Percentiles rank a stretch among this genome's conserved stretches.
These are phyloP conservation scores for Oostethus manadensis DNA, from an alignment of 2,113 vertebrate genomes.

Conservation along the genomic window DNA sequence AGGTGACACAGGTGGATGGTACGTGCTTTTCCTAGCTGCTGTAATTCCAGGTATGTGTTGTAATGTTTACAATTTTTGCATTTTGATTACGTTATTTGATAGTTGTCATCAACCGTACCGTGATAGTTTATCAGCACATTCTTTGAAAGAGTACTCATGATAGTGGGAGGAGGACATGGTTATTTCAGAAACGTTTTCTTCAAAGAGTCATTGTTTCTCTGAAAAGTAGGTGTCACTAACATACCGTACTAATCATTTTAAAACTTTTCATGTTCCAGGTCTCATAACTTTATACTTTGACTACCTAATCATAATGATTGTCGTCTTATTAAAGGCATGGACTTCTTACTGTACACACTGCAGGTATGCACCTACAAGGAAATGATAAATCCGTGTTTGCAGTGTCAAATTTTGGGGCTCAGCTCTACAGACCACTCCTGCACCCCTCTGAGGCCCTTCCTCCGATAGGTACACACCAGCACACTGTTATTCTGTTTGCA, in stretches of 20 bases:
- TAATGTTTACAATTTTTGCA: not conserved
- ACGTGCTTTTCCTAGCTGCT: conserved; percentile 32
- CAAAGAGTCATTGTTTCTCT: not conserved
- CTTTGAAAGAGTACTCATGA: not conserved
- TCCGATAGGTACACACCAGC: conserved; percentile 22
- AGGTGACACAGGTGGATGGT: not conserved
- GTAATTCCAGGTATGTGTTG: conserved; percentile 35
- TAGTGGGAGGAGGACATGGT: not conserved
- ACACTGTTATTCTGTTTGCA: not conserved
- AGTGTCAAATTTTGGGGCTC: not conserved
- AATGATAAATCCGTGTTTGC: not conserved
- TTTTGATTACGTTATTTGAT: too few species aligned
- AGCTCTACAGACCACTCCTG: conserved; percentile 27
- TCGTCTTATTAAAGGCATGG: not conserved
- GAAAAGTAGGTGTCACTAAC: not conserved
- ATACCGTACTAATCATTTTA: too few species aligned
- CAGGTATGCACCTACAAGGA: conserved; percentile 32
- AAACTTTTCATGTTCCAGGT: too few species aligned
- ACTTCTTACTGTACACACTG: too few species aligned
- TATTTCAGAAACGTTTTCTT: not conserved
- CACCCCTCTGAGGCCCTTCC: conserved; percentile 44
- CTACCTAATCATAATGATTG: too few species aligned
- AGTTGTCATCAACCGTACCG: not conserved
- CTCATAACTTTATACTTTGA: too few species aligned
- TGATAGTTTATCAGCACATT: not conserved